Evolutionary conservation across 30 jellyfish, hydroid and myxozoan species (phyloP).

Genomic region (Phacellophora camtschatica): DNA sequence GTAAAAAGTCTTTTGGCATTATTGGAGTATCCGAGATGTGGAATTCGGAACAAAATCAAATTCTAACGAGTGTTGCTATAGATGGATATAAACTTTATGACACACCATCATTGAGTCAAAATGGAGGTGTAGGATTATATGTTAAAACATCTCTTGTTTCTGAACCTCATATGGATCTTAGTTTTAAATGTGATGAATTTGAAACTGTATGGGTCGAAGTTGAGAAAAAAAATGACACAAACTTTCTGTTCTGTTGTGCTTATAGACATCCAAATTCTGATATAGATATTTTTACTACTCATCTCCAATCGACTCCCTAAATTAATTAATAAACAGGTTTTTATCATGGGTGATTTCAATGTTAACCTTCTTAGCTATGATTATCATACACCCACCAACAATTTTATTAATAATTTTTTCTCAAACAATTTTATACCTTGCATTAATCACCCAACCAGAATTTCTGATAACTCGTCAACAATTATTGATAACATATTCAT

Average conservation of each 20-base stretch:
- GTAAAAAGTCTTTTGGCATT: not conserved
- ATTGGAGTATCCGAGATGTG: slow-evolving; percentile 36
- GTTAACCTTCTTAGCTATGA: slow-evolving; percentile 16
- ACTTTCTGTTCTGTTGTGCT: slow-evolving; percentile 17
- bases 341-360: slow-evolving; percentile 43
- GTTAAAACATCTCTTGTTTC: slow-evolving; percentile 15
- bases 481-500: slow-evolving; percentile 54
- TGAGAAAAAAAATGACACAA: not conserved
- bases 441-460: slow-evolving; percentile 30
- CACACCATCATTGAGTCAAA: slow-evolving; percentile 8
- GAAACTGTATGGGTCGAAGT: slow-evolving; percentile 8
- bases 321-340: not conserved
- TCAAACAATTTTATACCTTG: slow-evolving; percentile 19
- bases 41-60: not conserved
- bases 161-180: slow-evolving; percentile 3
- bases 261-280: slow-evolving; percentile 39
- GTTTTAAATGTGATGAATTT: not conserved
- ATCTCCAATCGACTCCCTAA: not conserved
- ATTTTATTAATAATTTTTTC: slow-evolving; percentile 4
- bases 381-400: slow-evolving; percentile 16
- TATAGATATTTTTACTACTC: slow-evolving; percentile 1
- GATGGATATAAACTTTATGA: not conserved
- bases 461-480: slow-evolving; percentile 33
- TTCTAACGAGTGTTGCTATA: not conserved
- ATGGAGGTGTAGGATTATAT: slow-evolving; percentile 43